Percentiles rank a stretch among this genome's conserved stretches.
phyloP scores from a whole-genome alignment of 2,797 vertebrate species.

The Anabacerthia variegaticeps region DNA sequence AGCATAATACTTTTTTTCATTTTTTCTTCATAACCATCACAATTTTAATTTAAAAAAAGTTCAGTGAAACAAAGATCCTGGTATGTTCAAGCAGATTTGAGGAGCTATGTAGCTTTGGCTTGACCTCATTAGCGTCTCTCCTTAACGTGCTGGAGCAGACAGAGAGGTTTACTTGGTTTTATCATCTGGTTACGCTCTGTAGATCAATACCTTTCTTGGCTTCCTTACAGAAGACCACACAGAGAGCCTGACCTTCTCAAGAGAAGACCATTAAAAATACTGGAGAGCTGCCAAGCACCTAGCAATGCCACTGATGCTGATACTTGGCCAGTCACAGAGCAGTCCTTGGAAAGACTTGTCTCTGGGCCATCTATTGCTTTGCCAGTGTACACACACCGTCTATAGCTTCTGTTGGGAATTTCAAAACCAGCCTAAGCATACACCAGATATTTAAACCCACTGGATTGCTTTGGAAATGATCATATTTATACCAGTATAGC shows the following conservation, averaged over 20 bases:
- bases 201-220: not conserved
- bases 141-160: not conserved
- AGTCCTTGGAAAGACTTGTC: not conserved
- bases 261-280: not conserved
- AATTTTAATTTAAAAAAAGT: not conserved
- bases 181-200: not conserved
- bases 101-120: not conserved
- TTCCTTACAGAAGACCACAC: not conserved
- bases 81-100: not conserved
- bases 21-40: not conserved
- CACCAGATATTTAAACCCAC: not conserved
- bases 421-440: not conserved
- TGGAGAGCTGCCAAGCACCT: not conserved
- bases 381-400: not conserved
- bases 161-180: not conserved
- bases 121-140: not conserved
- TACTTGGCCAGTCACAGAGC: not conserved
- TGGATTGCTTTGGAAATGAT: not conserved
- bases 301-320: not conserved
- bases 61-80: not conserved
- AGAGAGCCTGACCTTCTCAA: not conserved
- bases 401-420: not conserved
- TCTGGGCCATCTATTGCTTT: not conserved
- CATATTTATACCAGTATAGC: fast-evolving
- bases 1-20: not conserved